phyloP scores from a whole-genome alignment of 2,113 vertebrate genomes.

The Rhinichthys klamathensis region DNA sequence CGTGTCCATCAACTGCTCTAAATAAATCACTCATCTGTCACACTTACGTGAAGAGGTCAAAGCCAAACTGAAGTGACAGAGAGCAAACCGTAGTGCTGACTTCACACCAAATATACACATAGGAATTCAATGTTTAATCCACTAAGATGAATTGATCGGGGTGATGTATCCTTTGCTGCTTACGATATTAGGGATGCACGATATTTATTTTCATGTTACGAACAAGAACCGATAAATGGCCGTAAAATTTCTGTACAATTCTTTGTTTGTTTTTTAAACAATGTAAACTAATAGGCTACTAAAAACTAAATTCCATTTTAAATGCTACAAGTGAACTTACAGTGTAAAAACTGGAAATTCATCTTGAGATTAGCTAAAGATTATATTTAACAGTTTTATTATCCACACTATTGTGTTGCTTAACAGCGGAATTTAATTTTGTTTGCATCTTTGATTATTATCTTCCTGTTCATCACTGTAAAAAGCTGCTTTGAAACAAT shows the following conservation, averaged over 20 bases:
- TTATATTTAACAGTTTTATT: background rate
- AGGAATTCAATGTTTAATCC: background rate
- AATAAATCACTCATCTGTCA: constrained; percentile 37
- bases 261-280: too few relatives aligned
- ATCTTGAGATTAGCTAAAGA: background rate
- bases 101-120: background rate
- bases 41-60: constrained; percentile 18
- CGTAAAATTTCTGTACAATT: too few relatives aligned
- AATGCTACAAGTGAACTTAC: background rate
- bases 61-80: background rate
- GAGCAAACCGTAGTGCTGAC: constrained; percentile 1
- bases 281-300: background rate
- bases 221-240: background rate
- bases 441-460: too few relatives aligned
- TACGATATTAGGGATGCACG: background rate
- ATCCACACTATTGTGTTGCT: too few relatives aligned
- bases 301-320: background rate
- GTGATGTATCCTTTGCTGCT: too few relatives aligned
- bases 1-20: constrained; percentile 43
- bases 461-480: too few relatives aligned
- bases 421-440: too few relatives aligned
- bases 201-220: background rate
- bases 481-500: too few relatives aligned
- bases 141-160: background rate
- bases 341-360: background rate